Base-by-base conservation (phyloP, 2,113 vertebrate genomes). In the Scatophagus argus region DNA sequence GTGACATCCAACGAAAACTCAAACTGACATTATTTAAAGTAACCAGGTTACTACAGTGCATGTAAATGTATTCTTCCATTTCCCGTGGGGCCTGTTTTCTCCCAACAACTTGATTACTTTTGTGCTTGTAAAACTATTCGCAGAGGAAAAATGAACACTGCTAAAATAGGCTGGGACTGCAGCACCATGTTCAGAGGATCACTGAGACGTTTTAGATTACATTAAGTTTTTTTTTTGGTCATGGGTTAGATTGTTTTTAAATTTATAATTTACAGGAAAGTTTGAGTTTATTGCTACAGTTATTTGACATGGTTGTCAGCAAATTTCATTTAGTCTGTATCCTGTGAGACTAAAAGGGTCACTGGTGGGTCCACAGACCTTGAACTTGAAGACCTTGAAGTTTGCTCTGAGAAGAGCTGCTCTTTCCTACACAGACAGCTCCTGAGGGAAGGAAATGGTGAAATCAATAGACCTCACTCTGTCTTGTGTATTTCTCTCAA, bases 401-500 rank as follows among this genome's bases (percentile, higher is more conserved):
- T 68, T 55, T 54, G 14, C 17, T 47, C 19, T 14, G 8, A 38
- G 19, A 11, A 43, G 62, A 56, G n/a, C 34, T 23, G 38, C 46
- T 67, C 46, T 61, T 6, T 72, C 29, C 25, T 29, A 10, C 47
- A 17, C 13, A 25, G 39, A 7, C 5, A 25, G 21, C 49, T 27
- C 62, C 29, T 25, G 5, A 41, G 21, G n/a, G 41, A 14, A 19
- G 11, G 14, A 64, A 56, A 58, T 0, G 19, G 3, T 64, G 58
- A 64, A 75, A 66, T 75, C 21, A 23, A 62, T 10, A 23, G 21
- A 71, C 25, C 34, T 65, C 54, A 1, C 1, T 5, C 9, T 34
- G 25, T 6, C 1, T 3, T 65, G 52, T 79, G 60, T 79, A 60
- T 71, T 77, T 29, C 2, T 74, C 21, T 43, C 6, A 13, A 8